Evolutionary conservation across 2,113 vertebrate species (phyloP).

Genomic region (Triplophysa dalaica): DNA sequence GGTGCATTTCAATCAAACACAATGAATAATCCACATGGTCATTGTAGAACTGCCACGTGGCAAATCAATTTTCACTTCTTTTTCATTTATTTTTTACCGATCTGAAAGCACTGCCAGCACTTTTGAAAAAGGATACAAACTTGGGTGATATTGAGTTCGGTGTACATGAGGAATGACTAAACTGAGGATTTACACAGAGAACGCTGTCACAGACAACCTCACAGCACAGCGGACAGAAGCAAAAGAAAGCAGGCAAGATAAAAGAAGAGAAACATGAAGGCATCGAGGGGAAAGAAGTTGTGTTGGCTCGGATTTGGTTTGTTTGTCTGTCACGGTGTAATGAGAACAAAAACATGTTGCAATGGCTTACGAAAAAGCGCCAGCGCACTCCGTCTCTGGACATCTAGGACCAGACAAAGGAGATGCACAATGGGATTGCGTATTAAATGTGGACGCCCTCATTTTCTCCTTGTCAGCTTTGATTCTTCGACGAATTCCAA

Average conservation of each 20-base stretch:
- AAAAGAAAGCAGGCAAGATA: neutral
- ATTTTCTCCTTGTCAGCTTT: constrained; percentile 74
- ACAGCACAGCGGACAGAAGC: neutral
- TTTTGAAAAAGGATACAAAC: constrained; percentile 24
- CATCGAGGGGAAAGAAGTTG: neutral
- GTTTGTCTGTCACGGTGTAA: constrained; percentile 21
- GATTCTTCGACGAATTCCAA: constrained; percentile 64
- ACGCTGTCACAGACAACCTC: constrained; percentile 10
- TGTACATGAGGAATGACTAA: neutral
- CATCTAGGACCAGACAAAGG: constrained; percentile 43
- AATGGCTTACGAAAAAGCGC: constrained; percentile 4
- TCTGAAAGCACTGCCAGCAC: constrained; percentile 34
- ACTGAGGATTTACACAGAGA: constrained; percentile 12
- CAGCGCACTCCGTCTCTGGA: neutral
- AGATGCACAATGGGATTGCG: constrained; percentile 41
- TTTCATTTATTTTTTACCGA: constrained; percentile 35
- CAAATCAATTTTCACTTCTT: constrained; percentile 65
- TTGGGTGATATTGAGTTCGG: constrained; percentile 14
- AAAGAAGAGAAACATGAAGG: neutral
- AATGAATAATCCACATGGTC: constrained; percentile 4
- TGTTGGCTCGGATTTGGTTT: neutral
- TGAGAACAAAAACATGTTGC: neutral
- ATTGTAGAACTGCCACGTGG: constrained; percentile 57
- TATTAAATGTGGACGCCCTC: constrained; percentile 52
- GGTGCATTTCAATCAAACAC: constrained; percentile 45